Percentiles rank a stretch among this genome's conserved stretches.
Evolutionary conservation across 2,113 vertebrate genomes (phyloP).

Genomic region (Variabilichromis moorii): DNA sequence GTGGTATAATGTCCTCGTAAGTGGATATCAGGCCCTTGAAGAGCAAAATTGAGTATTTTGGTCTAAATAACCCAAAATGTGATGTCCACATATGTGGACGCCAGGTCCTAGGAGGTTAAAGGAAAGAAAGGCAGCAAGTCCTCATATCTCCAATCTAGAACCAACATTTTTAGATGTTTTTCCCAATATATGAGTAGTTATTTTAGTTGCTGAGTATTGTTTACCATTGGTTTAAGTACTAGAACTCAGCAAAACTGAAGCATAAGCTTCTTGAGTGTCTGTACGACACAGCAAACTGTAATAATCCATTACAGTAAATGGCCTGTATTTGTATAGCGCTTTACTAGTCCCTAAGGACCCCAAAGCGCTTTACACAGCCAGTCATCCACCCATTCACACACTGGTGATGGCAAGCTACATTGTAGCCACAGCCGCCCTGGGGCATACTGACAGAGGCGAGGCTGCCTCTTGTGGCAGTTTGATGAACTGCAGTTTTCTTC

Average conservation of each 20-base stretch:
- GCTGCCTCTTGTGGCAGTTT: background rate
- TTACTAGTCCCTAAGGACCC: fast-evolving
- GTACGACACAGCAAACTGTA: background rate
- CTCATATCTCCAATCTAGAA: background rate
- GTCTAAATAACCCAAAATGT: no score
- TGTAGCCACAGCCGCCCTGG: no score
- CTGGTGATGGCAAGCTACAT: no score
- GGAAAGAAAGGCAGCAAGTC: background rate
- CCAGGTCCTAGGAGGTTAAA: no score
- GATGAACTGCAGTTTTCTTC: background rate
- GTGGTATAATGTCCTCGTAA: no score
- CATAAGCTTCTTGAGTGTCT: background rate
- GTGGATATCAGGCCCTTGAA: no score
- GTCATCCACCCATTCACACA: no score
- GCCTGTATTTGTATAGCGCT: no score
- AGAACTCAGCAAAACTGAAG: background rate
- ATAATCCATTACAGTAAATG: background rate
- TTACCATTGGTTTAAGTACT: fast-evolving
- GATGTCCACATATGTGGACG: no score
- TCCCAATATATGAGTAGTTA: background rate
- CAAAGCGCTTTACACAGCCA: fast-evolving
- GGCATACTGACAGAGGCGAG: fast-evolving
- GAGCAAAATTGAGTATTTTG: no score
- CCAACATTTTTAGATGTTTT: background rate
- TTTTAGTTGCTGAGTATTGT: fast-evolving